A percentile compares a stretch with the other conserved stretches of the same genome.
Conservation (phyloP, 2,888 invertebrate species). For the Psylliodes chrysocephalus region DNA sequence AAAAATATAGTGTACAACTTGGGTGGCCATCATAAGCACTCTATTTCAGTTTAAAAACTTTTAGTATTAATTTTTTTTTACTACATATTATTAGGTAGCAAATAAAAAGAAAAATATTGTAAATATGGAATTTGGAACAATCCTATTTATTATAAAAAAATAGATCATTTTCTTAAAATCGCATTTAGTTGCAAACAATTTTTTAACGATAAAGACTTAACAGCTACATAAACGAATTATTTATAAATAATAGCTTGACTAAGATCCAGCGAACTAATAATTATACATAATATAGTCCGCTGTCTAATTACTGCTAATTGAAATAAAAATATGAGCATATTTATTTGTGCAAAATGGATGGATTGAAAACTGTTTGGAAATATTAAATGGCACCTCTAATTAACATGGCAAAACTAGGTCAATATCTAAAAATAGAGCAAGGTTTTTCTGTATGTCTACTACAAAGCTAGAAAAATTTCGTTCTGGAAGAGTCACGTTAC, state of each 20-base stretch:
- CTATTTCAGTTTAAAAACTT: no score
- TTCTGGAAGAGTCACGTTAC: no score
- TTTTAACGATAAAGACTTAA: background rate
- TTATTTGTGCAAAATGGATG: conserved; percentile 9
- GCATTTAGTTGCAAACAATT: conserved; percentile 14
- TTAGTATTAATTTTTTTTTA: no score
- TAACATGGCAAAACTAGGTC: background rate
- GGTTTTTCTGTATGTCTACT: no score
- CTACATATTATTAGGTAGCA: no score
- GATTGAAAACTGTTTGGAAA: conserved; percentile 8
- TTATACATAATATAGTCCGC: background rate
- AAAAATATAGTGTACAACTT: no score
- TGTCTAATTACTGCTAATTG: background rate
- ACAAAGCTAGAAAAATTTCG: no score
- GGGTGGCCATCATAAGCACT: no score
- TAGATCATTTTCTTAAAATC: no score
- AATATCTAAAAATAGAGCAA: conserved; percentile 8
- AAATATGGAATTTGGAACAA: no score
- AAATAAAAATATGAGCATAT: conserved; percentile 20
- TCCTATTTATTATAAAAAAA: no score
- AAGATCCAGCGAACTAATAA: conserved; percentile 1
- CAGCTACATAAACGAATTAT: conserved; percentile 6
- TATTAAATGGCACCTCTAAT: background rate
- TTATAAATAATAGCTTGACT: conserved; percentile 6
- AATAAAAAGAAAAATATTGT: no score